Conservation (phyloP, 1,140 invertebrate genomes). For the Papilio aristodemus region DNA sequence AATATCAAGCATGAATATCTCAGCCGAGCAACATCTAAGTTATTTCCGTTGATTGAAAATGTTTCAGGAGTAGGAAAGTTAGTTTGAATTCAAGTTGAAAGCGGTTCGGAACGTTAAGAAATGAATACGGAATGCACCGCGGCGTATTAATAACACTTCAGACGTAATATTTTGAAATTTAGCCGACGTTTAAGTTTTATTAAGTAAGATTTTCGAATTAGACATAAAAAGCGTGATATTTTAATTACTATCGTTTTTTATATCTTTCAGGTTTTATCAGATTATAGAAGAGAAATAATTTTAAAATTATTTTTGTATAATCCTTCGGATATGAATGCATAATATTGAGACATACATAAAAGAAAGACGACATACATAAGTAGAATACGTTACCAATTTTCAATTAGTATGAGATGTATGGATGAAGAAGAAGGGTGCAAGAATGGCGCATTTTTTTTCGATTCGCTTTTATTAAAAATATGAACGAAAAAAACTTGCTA, state of each 20-base stretch:
- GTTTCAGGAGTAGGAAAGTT: conserved; percentile 16
- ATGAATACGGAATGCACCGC: conserved; percentile 4
- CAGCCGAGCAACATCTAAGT: background rate
- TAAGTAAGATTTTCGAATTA: background rate
- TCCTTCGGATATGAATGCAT: too few species aligned
- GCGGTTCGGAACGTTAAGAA: conserved; percentile 6
- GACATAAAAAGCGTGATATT: background rate
- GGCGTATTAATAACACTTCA: conserved; percentile 1
- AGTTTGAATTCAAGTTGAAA: conserved; percentile 15
- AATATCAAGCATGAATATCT: background rate
- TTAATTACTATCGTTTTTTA: conserved; percentile 1
- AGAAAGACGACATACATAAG: too few species aligned
- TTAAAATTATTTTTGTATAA: too few species aligned
- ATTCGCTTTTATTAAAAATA: too few species aligned
- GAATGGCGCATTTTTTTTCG: too few species aligned
- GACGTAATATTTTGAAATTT: background rate
- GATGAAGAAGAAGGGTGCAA: too few species aligned
- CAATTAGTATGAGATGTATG: too few species aligned
- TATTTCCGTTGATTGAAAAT: conserved; percentile 20
- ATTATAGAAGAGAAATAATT: too few species aligned
- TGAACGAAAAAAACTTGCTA: too few species aligned
- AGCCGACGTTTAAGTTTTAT: too few species aligned
- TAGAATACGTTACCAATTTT: too few species aligned
- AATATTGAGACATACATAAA: too few species aligned
- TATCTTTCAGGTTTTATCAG: background rate